Base-by-base conservation (phyloP, 2,888 invertebrate genomes). In the Horisme vitalbata region DNA sequence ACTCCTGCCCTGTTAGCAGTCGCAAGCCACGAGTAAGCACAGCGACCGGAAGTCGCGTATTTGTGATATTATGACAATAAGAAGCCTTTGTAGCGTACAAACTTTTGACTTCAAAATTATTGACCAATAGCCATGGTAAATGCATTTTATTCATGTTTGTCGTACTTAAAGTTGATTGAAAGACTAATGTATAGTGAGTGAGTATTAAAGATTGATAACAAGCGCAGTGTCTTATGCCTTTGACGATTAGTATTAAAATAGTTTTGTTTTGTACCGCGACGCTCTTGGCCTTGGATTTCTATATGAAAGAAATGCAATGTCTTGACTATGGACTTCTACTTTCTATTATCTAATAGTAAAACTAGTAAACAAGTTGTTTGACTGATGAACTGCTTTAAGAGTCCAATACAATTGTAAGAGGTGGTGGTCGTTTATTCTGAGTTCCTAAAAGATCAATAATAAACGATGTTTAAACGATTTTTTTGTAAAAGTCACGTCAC, bases 31-130 rank as follows among this genome's bases (percentile, higher is more conserved):
- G n/a, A n/a, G n/a, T n/a, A n/a, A 24, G 24, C 21, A 11, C 32
- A 21, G 47, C 47, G 41, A 32, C 28, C 21, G 38, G 11, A 2
- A 24, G 46, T 35, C 55, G 48, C 44, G 46, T 38, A 32, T 32
- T 74, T 83, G 83, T 85, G 83, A 84, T 84, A 83, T 80, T 71
- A 77, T 73, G 84, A 85, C 85, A 84, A 84, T 84, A 83, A 83
- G 71, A 71, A 64, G 63, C 63, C 63, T 62, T 50, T 60, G 39
- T 56, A 60, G 61, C 63, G 71, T 75, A 77, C 72, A 71, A 73
- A 69, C 35, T 55, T 53, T 58, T 52, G 52, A 61, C 61, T 63
- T 65, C 63, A 54, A 66, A 65, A 67, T 64, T 59, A 55, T 55
- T 50, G 45, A 61, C 48, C 38, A 52, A 49, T 58, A 61, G 60